Evolutionary conservation across 2,888 invertebrate genomes (phyloP).

Genomic region (Thymelicus acteon): DNA sequence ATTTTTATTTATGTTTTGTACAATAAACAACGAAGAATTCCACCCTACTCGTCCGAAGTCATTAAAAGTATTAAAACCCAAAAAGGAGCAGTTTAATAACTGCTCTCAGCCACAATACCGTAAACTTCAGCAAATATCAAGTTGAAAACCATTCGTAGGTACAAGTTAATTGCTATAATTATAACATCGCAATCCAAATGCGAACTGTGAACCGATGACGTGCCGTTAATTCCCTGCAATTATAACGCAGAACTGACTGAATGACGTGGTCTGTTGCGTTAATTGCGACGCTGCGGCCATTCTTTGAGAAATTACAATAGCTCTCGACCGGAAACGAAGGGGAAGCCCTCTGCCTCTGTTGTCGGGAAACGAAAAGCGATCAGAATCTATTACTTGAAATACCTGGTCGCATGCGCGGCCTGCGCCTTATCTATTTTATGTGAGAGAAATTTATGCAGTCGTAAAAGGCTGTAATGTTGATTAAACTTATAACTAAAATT

Average conservation of each 20-base stretch:
- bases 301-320: slow-evolving; percentile 13
- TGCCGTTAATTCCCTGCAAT: slow-evolving; percentile 22
- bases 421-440: too few relatives aligned
- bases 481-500: too few relatives aligned
- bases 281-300: slow-evolving; percentile 5
- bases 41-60: neutral
- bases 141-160: neutral
- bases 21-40: too few relatives aligned
- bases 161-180: slow-evolving; percentile 15
- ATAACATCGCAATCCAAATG: slow-evolving; percentile 23
- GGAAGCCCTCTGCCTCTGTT: neutral
- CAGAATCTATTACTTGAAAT: too few relatives aligned
- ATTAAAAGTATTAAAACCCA: neutral
- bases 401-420: too few relatives aligned
- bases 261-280: slow-evolving; percentile 16
- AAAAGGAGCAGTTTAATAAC: neutral
- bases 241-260: slow-evolving; percentile 14
- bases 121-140: neutral
- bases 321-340: slow-evolving; percentile 9
- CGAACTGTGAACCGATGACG: slow-evolving; percentile 12
- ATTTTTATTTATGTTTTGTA: too few relatives aligned
- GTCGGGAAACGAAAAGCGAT: too few relatives aligned
- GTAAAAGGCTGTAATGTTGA: too few relatives aligned
- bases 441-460: too few relatives aligned
- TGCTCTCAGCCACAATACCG: neutral